These are phyloP conservation scores for Burhinus bistriatus DNA, from an alignment of 2,113 vertebrate species.

Conservation along the genomic window DNA sequence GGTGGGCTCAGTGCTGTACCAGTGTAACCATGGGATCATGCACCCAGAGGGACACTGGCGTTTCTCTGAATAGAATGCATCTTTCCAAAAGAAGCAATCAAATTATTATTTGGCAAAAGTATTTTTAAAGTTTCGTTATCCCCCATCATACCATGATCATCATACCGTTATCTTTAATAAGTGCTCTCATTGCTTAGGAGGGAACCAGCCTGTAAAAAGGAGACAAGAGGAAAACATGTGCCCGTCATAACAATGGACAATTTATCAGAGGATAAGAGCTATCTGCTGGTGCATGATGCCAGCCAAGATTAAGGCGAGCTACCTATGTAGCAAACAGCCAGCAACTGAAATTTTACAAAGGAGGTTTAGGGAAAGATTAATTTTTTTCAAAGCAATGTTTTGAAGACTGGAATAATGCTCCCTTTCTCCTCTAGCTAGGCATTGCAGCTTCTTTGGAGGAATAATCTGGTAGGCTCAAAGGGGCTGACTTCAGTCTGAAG, in stretches of 20 bases:
- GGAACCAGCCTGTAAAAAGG: not conserved
- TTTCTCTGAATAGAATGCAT: not conserved
- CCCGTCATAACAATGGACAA: accelerated
- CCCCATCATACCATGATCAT: not conserved
- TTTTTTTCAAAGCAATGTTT: not conserved
- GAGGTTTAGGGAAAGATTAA: not conserved
- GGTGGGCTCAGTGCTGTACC: too few species aligned
- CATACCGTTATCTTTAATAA: not conserved
- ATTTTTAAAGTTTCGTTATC: not conserved
- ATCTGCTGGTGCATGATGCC: not conserved
- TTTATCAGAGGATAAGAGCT: not conserved
- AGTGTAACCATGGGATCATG: not conserved
- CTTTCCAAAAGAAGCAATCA: not conserved
- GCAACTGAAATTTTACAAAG: not conserved
- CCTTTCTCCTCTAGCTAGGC: not conserved
- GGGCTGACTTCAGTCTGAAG: not conserved
- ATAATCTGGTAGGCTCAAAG: not conserved
- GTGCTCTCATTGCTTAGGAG: not conserved
- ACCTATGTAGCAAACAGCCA: not conserved
- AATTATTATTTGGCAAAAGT: not conserved
- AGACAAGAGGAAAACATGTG: not conserved
- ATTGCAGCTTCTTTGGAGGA: not conserved
- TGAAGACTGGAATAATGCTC: not conserved
- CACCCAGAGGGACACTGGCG: not conserved
- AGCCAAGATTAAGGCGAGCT: not conserved